Base-by-base conservation (phyloP, 1,140 invertebrate species). In the Triops longicaudatus region DNA sequence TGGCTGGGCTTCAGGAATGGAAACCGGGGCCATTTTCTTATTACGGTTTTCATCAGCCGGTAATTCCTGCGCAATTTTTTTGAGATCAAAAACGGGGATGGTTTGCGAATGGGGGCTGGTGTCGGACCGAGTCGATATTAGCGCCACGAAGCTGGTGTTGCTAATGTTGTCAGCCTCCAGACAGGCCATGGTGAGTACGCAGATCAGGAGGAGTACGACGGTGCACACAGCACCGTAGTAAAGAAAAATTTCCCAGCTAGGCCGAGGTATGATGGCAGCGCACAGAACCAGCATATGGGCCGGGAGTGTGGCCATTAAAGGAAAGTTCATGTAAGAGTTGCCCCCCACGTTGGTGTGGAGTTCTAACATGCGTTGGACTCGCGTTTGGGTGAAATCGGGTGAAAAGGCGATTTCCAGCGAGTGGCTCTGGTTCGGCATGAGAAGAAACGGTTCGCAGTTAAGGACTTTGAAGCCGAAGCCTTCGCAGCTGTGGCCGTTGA, bases 341-440 rank as follows among this genome's bases (percentile, higher is more conserved):
- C 74, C 74, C 26, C 81, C 81, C 22, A 80, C 80, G 17, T 71
- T 44, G 28, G 84, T 80, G 78, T 85, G 84, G 78, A 89, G 84
- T 77, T 86, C 85, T 41, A 90, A 82, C 75, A 82, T 83, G 74
- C 93, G 88, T 78, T 91, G 87, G 28, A 96, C 88, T 77, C 90
- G 88, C 0, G 93, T 89, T 77, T 96, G 86, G 4, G 96, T 95
- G 82, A 96, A 97, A 86, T 98, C 97, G 9, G 96, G 92, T 0
- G 93, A 93, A 83, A 96, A 98, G 76, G 92, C 91, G 80, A 98
- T 93, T 81, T 97, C 93, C 37, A 98, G 90, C 82, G 91, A 92
- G 80, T 88, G 88, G n/a, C 91, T 92, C 11, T 88, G 88, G 84
- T 97, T 97, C 17, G 95, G 93, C 76, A 85, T 84, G 44, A 98